Evolutionary conservation across 2,888 invertebrate genomes (phyloP), one percentile per base, ranked within the genome.

Genomic region (Agrilus cyanescens): DNA sequence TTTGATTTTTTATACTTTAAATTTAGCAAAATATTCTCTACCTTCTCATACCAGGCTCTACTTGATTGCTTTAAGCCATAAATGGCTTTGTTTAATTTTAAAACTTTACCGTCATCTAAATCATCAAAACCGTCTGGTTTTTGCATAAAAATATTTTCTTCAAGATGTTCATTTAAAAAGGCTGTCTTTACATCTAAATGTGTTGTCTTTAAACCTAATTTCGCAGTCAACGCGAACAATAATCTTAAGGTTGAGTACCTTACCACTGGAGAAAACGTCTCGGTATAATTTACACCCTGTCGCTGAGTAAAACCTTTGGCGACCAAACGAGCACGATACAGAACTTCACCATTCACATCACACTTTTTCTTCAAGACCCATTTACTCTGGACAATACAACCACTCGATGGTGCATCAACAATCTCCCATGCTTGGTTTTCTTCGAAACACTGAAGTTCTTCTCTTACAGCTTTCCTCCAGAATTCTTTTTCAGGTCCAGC

Each of bases 171-270:
- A 6, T 35, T 35, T 10, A 35, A 15, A 16, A 35, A 35, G 12
- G 20, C 37, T 25, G 38, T 38, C 4, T 20, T 38, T 20, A 38
- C 38, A 29, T 38, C 38, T 38, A 38, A 13, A 29, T 25, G 38
- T 10, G 38, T 38, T 29, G 31, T 13, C 14, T 38, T 14, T 25
- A 38, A 13, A n/a, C 14, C 14, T 7, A 38, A 13, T 25, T 38
- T 38, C 10, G 25, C 38, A 5, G 38, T 30, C 31, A 38, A 29
- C 12, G 29, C 38, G n/a, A 38, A n/a, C 13, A 38, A 38, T 20
- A 38, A n/a, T 38, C 38, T 38, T 29, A 38, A 38, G 10, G n/a
- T 38, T 13, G 38, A 38, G 25, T 12, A 29, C 25, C 38, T 20
- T 29, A 38, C 25, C 6, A 38, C 38, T 12, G 38, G 38, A 12